These are phyloP conservation scores for Actinia tenebrosa DNA, from an alignment of 64 coral and sea anemone genomes.

Conservation along the genomic window DNA sequence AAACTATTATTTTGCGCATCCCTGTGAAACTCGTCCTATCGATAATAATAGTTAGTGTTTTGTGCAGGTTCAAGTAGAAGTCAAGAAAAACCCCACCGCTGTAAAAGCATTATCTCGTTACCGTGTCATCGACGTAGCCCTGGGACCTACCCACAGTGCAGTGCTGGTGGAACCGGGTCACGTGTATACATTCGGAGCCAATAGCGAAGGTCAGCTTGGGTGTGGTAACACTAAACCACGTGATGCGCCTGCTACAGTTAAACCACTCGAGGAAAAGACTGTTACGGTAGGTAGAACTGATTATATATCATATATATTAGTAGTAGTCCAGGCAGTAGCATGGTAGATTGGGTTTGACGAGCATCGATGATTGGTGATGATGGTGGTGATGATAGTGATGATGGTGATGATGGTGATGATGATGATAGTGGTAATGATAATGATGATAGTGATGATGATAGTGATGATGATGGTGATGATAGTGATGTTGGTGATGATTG, in stretches of 20 bases:
- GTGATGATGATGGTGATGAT: background rate
- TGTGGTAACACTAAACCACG: slow-evolving; percentile 77
- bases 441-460: too few relatives aligned
- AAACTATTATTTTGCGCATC: too few relatives aligned
- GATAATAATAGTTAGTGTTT: background rate
- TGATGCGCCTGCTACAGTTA: slow-evolving; percentile 84
- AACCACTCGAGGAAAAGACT: slow-evolving; percentile 64
- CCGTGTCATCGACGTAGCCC: slow-evolving; percentile 82
- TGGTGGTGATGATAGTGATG: too few relatives aligned
- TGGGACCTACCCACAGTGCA: slow-evolving; percentile 83
- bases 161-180: slow-evolving; percentile 85
- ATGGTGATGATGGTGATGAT: too few relatives aligned
- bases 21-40: too few relatives aligned
- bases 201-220: slow-evolving; percentile 80
- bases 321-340: too few relatives aligned
- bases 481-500: background rate
- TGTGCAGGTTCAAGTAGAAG: slow-evolving; percentile 77
- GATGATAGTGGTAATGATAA: too few relatives aligned
- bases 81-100: slow-evolving; percentile 82
- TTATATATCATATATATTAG: too few relatives aligned
- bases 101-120: slow-evolving; percentile 85
- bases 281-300: slow-evolving; percentile 45
- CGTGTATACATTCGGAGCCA: slow-evolving; percentile 92
- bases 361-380: too few relatives aligned
- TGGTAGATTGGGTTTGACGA: too few relatives aligned